A percentile compares a stretch with the other conserved stretches of the same genome.
Conservation (phyloP, 2,113 vertebrate species). For the Bolborhynchus lineola region DNA sequence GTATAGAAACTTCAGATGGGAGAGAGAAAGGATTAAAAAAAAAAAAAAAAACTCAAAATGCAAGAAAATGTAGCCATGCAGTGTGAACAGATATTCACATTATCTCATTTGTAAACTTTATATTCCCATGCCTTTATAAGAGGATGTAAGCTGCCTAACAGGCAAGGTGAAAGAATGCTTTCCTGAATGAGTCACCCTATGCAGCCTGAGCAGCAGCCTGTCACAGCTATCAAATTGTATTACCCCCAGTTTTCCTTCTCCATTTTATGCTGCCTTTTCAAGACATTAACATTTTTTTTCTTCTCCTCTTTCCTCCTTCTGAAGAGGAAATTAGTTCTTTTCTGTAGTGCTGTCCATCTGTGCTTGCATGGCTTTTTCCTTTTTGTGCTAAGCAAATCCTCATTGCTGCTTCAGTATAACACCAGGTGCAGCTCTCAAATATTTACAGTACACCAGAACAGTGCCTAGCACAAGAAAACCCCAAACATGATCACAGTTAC, state of each 20-base stretch:
- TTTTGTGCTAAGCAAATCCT: background rate
- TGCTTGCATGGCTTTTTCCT: background rate
- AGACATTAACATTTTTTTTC: background rate
- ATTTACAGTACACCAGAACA: background rate
- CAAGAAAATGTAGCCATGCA: background rate
- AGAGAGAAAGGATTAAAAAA: background rate
- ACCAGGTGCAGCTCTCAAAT: background rate
- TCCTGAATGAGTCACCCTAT: background rate
- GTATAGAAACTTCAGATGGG: background rate
- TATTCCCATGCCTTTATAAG: background rate
- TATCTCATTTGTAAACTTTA: background rate
- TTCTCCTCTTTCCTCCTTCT: background rate
- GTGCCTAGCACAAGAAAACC: background rate
- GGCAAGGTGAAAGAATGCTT: background rate
- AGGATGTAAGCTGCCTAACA: background rate
- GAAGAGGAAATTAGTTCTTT: background rate
- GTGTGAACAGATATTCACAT: background rate
- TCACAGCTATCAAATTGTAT: background rate
- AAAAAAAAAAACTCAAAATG: too few species aligned
- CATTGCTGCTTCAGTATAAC: background rate
- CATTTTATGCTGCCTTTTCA: background rate
- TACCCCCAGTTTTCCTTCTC: background rate
- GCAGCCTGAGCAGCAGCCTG: background rate
- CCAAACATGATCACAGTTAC: background rate
- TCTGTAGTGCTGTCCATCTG: background rate